Base-by-base conservation (phyloP, 1,140 invertebrate species). In the Sarcophaga peregrina region DNA sequence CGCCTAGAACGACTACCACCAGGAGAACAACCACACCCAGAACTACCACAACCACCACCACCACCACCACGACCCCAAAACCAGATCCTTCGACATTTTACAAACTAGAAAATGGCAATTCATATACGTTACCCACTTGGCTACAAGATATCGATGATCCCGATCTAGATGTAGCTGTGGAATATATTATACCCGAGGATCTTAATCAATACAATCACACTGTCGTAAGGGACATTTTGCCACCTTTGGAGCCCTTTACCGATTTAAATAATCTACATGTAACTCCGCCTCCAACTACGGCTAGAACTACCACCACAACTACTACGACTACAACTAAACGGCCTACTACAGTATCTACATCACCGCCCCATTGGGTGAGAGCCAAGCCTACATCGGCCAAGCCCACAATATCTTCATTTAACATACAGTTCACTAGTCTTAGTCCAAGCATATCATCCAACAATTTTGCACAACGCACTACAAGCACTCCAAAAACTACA, bases 131-230 rank as follows among this genome's bases (percentile, higher is more conserved):
- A 82, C 88, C 88, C 3, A 84, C 87, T 3, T 90, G 87, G 87
- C 74, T 90, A 46, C 85, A 87, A 68, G 88, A 86, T 48, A 87
- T 90, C 10, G 89, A 89, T 83, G 88, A 90, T 83, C 87, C 88
- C 2, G 88, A 90, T 48, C 80, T 90, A 37, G 88, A 89, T 82
- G 88, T 88, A 48, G 88, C 88, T 7, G 88, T 90, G 13, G 87
- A 87, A n/a, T 90, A 86, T n/a, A 85, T 85, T 5, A 84, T 87
- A 73, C 88, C 88, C 74, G 85, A 85, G 10, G 86, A 90, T 73
- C 86, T 89, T 50, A 86, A 88, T 81, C 83, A 89, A 78, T 90
- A 90, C 46, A 90, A 90, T 50, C 87, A 89, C 20, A 88, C 85
- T 5, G 45, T 90, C 80, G 54, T 80, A 6, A 84, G 84, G 4